Evolutionary conservation across 2,797 vertebrate genomes (phyloP), one percentile per base, ranked within the genome.

Genomic region (Manis javanica): DNA sequence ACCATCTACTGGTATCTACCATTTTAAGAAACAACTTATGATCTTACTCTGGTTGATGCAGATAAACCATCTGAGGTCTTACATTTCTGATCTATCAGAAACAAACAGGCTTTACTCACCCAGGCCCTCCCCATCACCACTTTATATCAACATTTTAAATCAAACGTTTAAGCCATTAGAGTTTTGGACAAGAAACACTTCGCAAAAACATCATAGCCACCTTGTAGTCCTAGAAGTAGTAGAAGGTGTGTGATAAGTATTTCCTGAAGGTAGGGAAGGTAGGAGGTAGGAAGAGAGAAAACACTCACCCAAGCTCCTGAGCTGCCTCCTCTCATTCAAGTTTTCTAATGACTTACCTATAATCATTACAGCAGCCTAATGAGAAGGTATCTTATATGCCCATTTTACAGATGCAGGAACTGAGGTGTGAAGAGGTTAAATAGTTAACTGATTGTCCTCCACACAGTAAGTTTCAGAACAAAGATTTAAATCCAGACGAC

Each of bases 361-460:
- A 39, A 37, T 42, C 39, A n/a, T 68, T 55, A 31, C 21, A 21
- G 49, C 21, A 64, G 18, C 24, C 74, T 6, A 15, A 5, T 29
- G 39, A 61, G 14, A 55, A 49, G 12, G 9, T 16, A 86, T 37
- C 34, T 75, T 51, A 31, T 72, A 72, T 0, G 5, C 49, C 34
- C 79, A 57, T 83, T 89, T 89, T 51, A 89, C 29, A 92, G 93
- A 74, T 49, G 59, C 63, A 29, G 29, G 89, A 95, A 89, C 31
- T 51, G 59, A 95, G 88, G 63, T 24, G 79, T 5, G 24, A 10
- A 39, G 9, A 64, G 26, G 34, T 51, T 59, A 59, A 66, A 42
- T 11, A 39, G 59, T 8, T 39, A 55, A 9, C 31, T 10, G 4
- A 51, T 13, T 39, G 6, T 37, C 29, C 49, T 19, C 55, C 14